Percentiles rank a stretch among this genome's conserved stretches.
These are phyloP conservation scores for Panulirus ornatus DNA, from an alignment of 1,140 invertebrate species.

Conservation along the genomic window DNA sequence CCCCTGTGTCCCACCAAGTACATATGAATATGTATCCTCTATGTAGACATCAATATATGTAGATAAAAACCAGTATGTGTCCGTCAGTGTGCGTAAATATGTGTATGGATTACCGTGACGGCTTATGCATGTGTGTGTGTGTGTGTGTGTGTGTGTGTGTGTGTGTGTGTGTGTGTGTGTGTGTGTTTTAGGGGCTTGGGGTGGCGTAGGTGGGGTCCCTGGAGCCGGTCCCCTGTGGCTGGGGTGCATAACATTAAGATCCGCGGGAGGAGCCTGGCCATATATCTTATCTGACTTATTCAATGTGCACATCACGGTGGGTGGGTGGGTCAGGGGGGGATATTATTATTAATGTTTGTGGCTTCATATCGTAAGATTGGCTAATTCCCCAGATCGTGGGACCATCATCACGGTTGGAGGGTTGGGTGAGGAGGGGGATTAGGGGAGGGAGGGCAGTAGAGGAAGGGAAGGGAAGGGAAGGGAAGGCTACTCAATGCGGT, in stretches of 20 bases:
- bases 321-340: too few species aligned
- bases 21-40: too few species aligned
- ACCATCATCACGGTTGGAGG: neutral
- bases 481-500: too few species aligned
- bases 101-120: neutral
- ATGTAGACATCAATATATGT: neutral
- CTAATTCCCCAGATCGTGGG: slow-evolving; percentile 29
- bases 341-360: slow-evolving; percentile 53
- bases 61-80: neutral
- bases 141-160: neutral
- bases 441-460: neutral
- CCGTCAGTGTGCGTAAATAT: neutral
- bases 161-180: slow-evolving; percentile 18
- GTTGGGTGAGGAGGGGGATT: neutral
- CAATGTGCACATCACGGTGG: slow-evolving; percentile 19
- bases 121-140: neutral
- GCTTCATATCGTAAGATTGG: slow-evolving; percentile 32
- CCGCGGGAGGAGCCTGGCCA: neutral
- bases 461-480: neutral
- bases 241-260: slow-evolving; percentile 31
- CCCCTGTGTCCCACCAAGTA: too few species aligned
- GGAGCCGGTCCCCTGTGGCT: neutral
- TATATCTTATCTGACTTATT: slow-evolving; percentile 45
- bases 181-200: neutral
- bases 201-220: neutral